These are phyloP conservation scores for Rhamphomyia laevipes DNA, from an alignment of 2,888 invertebrate species.

Conservation along the genomic window DNA sequence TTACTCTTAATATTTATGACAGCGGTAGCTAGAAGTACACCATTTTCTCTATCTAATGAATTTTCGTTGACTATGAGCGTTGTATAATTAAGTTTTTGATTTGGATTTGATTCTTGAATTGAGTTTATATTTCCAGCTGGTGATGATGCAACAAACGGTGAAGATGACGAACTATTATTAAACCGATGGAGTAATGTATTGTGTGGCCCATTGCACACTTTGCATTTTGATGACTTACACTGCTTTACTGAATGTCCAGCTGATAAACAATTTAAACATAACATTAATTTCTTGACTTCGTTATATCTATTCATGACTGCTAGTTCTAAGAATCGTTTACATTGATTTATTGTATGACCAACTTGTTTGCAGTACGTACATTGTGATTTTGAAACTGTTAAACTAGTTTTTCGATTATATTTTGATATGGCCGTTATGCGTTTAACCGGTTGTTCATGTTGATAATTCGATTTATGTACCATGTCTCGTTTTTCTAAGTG, in stretches of 20 bases:
- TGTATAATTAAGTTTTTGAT: no score
- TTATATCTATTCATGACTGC: not conserved
- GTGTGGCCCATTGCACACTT: not conserved
- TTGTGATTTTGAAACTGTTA: not conserved
- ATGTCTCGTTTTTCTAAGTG: not conserved
- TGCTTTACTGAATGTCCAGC: not conserved
- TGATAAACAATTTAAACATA: not conserved
- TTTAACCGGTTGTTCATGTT: not conserved
- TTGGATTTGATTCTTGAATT: not conserved
- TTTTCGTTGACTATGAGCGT: not conserved
- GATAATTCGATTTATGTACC: not conserved
- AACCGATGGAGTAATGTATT: not conserved
- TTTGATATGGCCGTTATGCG: not conserved
- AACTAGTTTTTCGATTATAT: not conserved
- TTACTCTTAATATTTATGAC: not conserved
- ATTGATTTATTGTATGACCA: not conserved
- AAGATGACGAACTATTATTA: not conserved
- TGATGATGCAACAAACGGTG: not conserved
- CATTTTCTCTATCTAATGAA: not conserved
- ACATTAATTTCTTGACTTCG: not conserved
- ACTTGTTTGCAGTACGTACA: not conserved
- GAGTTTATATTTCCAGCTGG: no score
- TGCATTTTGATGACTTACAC: not conserved
- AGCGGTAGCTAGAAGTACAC: constrained; percentile 1
- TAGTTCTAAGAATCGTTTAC: not conserved